Percentiles rank a stretch among this genome's conserved stretches.
Conservation (phyloP, 2,888 invertebrate genomes). For the Drosophila meridionalis region DNA sequence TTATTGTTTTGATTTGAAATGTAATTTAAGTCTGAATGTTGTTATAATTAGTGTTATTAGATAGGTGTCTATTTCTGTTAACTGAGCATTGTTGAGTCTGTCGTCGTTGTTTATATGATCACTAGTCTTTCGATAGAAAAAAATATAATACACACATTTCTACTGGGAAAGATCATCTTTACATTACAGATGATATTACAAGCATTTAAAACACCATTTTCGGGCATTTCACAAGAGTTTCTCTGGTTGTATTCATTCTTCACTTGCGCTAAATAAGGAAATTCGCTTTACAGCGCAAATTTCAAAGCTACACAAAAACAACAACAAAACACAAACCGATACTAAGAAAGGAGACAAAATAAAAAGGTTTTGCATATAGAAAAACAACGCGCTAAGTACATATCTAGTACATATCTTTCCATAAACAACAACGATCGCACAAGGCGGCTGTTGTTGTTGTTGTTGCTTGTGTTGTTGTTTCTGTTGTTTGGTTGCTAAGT, state of each 20-base stretch:
- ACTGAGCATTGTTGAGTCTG: neutral
- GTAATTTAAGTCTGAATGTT: neutral
- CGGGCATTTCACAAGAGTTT: constrained; percentile 36
- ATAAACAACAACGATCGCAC: constrained; percentile 44
- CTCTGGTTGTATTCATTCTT: neutral
- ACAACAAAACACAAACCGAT: constrained; percentile 21
- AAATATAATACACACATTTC: too few species aligned
- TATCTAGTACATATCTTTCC: constrained; percentile 27
- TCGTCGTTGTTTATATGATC: neutral
- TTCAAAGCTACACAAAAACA: constrained; percentile 11
- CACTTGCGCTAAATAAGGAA: constrained; percentile 52
- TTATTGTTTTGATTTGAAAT: neutral
- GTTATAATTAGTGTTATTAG: neutral
- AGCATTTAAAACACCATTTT: constrained; percentile 34
- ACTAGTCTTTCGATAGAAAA: neutral
- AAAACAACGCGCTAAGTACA: constrained; percentile 44
- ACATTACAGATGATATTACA: constrained; percentile 22
- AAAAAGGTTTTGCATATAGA: constrained; percentile 40
- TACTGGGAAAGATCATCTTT: neutral
- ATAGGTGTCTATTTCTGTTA: neutral
- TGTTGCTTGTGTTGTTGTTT: constrained; percentile 17
- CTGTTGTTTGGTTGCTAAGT: constrained; percentile 40
- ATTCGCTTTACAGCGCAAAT: constrained; percentile 41
- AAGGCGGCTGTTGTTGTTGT: constrained; percentile 21
- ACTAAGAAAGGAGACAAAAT: constrained; percentile 25